Conservation (phyloP, 2,113 vertebrate species). For the Canis aureus region DNA sequence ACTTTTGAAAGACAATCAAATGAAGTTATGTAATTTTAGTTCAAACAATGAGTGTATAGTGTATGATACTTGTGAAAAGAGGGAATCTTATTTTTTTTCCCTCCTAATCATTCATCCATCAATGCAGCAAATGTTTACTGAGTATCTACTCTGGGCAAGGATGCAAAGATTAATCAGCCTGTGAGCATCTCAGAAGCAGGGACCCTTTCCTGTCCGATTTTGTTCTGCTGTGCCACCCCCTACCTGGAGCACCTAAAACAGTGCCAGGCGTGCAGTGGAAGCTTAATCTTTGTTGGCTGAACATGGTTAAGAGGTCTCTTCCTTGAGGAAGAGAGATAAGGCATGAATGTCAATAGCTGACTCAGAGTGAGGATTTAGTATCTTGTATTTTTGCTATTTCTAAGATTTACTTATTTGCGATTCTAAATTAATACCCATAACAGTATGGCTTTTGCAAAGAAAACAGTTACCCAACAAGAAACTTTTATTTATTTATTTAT, state of each 20-base stretch:
- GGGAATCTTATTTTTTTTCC: neutral
- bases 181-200: neutral
- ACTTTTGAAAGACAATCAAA: constrained; percentile 23
- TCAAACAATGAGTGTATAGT: neutral
- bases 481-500: neutral
- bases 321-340: neutral
- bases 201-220: neutral
- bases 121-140: neutral
- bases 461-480: constrained; percentile 19
- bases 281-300: neutral
- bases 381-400: neutral
- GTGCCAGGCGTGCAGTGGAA: neutral
- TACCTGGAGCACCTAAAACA: neutral
- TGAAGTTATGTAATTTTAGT: constrained; percentile 12
- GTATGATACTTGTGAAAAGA: neutral
- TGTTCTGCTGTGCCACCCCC: neutral
- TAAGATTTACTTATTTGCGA: neutral
- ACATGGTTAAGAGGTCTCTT: neutral
- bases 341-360: neutral
- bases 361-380: neutral
- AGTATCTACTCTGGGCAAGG: neutral
- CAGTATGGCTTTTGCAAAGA: constrained; percentile 14
- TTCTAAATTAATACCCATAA: neutral
- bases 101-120: neutral
- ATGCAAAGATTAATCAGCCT: neutral